These are phyloP conservation scores for Cyprinodon diabolis DNA, from an alignment of 2,797 vertebrate species.

Conservation along the genomic window DNA sequence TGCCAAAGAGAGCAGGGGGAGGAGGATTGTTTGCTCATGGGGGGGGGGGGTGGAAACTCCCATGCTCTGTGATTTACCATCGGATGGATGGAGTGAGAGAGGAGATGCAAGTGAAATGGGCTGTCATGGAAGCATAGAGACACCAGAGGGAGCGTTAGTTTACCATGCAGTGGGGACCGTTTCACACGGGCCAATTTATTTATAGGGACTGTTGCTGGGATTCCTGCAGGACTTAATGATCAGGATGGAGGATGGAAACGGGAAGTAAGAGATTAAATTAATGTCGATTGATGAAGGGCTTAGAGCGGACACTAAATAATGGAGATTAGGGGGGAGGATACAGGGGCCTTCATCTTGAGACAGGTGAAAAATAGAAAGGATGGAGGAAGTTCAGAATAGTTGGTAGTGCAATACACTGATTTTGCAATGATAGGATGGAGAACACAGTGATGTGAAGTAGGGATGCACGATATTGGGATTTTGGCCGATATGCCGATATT, in stretches of 20 bases:
- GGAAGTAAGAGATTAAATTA: conserved; percentile 24
- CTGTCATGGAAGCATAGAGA: background rate
- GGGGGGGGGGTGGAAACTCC: conserved; percentile 61
- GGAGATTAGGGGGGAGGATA: background rate
- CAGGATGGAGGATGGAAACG: conserved; percentile 9
- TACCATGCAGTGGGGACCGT: conserved; percentile 38
- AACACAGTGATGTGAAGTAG: background rate
- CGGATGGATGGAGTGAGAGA: conserved; percentile 17
- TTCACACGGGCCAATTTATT: conserved; percentile 50
- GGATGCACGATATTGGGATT: no score
- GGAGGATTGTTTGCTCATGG: conserved; percentile 10
- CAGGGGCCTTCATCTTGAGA: conserved; percentile 68
- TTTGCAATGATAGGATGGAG: conserved; percentile 2
- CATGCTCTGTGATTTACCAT: conserved; percentile 39
- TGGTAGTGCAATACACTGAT: conserved; percentile 13
- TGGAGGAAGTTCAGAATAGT: conserved; percentile 29
- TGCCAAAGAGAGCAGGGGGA: conserved; percentile 32
- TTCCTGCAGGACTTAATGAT: conserved; percentile 10
- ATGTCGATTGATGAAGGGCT: conserved; percentile 32
- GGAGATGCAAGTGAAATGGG: conserved; percentile 20
- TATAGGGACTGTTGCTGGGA: conserved; percentile 7
- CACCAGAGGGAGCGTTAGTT: conserved; percentile 23
- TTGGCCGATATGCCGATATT: no score
- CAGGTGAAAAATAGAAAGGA: conserved; percentile 41
- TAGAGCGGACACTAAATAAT: conserved; percentile 3